phyloP scores from a whole-genome alignment of 2,113 vertebrate genomes.

The Calyptomena viridis region DNA sequence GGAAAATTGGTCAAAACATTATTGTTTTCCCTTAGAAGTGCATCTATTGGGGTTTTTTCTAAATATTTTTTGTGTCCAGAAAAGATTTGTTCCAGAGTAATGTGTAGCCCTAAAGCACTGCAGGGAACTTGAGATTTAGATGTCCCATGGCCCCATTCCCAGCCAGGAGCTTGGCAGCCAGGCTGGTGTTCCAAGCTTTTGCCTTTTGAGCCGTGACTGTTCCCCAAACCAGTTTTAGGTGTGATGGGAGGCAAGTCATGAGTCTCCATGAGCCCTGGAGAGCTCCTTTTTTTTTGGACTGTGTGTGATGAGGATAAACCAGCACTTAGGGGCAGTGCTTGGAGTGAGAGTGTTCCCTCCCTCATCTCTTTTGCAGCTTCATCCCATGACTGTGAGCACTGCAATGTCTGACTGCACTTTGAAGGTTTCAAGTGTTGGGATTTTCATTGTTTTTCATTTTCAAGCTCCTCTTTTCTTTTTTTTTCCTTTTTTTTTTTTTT shows the following conservation, averaged over 20 bases:
- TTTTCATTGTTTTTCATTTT: not conserved
- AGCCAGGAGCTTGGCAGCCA: not conserved
- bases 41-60: not conserved
- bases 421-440: not conserved
- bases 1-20: not conserved
- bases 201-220: rapidly evolving
- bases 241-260: not conserved
- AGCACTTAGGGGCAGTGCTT: not conserved
- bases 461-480: not conserved
- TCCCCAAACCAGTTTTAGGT: not conserved
- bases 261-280: rapidly evolving
- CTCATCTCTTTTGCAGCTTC: not conserved
- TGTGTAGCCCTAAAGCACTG: not conserved
- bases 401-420: rapidly evolving
- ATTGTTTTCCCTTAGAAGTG: not conserved
- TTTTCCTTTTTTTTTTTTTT: not conserved
- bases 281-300: too few relatives aligned
- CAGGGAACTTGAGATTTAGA: rapidly evolving
- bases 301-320: not conserved
- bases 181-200: not conserved
- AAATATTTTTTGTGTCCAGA: not conserved
- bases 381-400: not conserved
- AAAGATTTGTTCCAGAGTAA: not conserved
- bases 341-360: not conserved
- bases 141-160: rapidly evolving